These are phyloP conservation scores for Tryphoninae sp. DNA, from an alignment of 2,888 invertebrate genomes.

Conservation along the genomic window DNA sequence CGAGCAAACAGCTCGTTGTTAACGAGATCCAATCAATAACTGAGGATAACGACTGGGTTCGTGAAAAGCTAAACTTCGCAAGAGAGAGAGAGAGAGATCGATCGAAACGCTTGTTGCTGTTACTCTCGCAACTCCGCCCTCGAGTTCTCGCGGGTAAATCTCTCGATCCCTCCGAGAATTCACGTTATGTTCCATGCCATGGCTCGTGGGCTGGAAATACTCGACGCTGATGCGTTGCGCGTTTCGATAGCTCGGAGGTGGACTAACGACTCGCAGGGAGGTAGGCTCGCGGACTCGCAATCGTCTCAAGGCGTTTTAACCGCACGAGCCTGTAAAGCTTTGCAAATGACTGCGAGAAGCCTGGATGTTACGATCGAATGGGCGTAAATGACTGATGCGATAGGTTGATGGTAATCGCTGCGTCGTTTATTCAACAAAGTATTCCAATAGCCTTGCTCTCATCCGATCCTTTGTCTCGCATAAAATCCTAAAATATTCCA, in stretches of 20 bases:
- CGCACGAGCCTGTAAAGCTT: constrained; percentile 34
- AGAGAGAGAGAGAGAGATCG: constrained; percentile 59
- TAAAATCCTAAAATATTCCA: neutral
- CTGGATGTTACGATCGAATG: constrained; percentile 54
- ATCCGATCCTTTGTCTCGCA: neutral
- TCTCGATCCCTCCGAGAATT: constrained; percentile 59
- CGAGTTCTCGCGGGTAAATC: constrained; percentile 67
- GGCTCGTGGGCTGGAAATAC: constrained; percentile 47
- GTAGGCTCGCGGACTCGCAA: constrained; percentile 40
- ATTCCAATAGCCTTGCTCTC: neutral
- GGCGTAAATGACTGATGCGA: constrained; percentile 58
- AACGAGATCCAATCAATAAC: constrained; percentile 79
- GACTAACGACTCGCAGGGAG: constrained; percentile 66
- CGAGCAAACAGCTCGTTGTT: constrained; percentile 72
- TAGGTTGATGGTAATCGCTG: constrained; percentile 42
- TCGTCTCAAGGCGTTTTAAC: constrained; percentile 45
- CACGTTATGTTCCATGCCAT: constrained; percentile 21
- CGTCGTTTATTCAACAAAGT: constrained; percentile 34
- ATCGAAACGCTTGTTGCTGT: constrained; percentile 68
- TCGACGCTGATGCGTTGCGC: constrained; percentile 58
- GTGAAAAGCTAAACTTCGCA: constrained; percentile 56
- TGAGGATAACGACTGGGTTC: constrained; percentile 77
- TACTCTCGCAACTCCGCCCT: constrained; percentile 73
- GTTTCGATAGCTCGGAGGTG: constrained; percentile 64
- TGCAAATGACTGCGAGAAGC: constrained; percentile 53